Evolutionary conservation across 2,797 vertebrate genomes (phyloP), one percentile per base, ranked within the genome.

Genomic region (Phataginus tetradactyla): DNA sequence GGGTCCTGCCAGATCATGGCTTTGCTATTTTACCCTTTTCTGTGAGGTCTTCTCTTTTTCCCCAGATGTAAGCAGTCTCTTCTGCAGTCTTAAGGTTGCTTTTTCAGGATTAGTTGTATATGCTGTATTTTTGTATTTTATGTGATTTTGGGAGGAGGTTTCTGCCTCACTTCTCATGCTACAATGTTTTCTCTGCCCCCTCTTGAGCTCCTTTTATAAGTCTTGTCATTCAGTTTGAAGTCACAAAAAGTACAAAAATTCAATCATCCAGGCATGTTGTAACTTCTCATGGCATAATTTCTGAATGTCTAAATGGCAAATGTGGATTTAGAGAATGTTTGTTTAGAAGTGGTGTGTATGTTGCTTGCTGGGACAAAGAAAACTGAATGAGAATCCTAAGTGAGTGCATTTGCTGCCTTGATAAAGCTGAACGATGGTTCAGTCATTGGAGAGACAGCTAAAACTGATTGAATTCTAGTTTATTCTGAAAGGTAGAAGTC

Each of bases 401-500:
- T 18, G 39, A 90, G 32, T 63, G 32, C 61, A 17, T 23, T 81
- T 71, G 53, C 14, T 37, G 42, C 42, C 21, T 78, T 3, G 2
- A n/a, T 8, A 20, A 83, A 29, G 39, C 9, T 78, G n/a, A 55
- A 42, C 20, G 53, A 29, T 68, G 34, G 5, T 57, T 66, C 32
- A 53, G 23, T 59, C 20, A 3, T 55, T 91, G 25, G 20, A 37
- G 25, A 78, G 8, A 34, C 66, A 86, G 37, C 23, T 12, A 74
- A 83, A 39, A 32, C 14, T 9, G n/a, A 68, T 53, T 86, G 74
- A 83, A 74, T 88, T 91, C 57, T 83, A 25, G 11, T 32, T 93
- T 72, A 45, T 95, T 94, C 39, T 96, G 84, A 68, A 79, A 80
- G 17, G 39, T 17, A 90, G 55, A 55, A 74, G 59, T 55, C 29